Evolutionary conservation across 1,140 invertebrate genomes (phyloP).

Genomic region (Limonius californicus): DNA sequence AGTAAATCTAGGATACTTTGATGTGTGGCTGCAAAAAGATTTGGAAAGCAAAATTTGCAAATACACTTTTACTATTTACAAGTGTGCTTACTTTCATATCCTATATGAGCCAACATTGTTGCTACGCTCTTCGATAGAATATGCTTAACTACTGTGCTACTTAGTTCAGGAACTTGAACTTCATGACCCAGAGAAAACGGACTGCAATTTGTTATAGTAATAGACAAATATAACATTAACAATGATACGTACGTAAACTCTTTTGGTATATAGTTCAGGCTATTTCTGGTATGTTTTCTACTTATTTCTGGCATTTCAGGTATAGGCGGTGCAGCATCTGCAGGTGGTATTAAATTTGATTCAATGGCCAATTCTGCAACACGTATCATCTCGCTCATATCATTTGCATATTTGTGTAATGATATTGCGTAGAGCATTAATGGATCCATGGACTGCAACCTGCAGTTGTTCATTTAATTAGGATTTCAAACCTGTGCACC

Average conservation of each 20-base stretch:
- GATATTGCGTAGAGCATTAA: conserved; percentile 39
- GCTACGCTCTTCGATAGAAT: conserved; percentile 36
- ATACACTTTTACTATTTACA: too few relatives aligned
- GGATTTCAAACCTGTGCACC: too few relatives aligned
- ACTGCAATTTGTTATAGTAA: conserved; percentile 6
- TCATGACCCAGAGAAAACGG: conserved; percentile 23
- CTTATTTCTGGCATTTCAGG: conserved; percentile 35
- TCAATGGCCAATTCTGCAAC: conserved; percentile 35
- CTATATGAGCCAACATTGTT: conserved; percentile 32
- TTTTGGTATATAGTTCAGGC: conserved; percentile 38
- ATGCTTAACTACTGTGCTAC: conserved; percentile 34
- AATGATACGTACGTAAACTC: conserved; percentile 29
- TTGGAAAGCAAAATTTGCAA: too few relatives aligned
- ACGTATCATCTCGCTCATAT: conserved; percentile 38
- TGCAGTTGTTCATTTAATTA: too few relatives aligned
- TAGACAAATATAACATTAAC: too few relatives aligned
- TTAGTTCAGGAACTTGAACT: conserved; percentile 34
- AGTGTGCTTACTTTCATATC: conserved; percentile 36
- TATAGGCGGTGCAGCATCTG: conserved; percentile 35
- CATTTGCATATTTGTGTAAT: conserved; percentile 41
- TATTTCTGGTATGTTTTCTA: conserved; percentile 31
- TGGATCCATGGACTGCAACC: conserved; percentile 35
- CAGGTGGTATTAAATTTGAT: conserved; percentile 32
- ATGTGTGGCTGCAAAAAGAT: conserved; percentile 30
- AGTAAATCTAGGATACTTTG: conserved; percentile 39